These are phyloP conservation scores for Epistrophe grossulariae DNA, from an alignment of 2,888 invertebrate species.

Conservation along the genomic window DNA sequence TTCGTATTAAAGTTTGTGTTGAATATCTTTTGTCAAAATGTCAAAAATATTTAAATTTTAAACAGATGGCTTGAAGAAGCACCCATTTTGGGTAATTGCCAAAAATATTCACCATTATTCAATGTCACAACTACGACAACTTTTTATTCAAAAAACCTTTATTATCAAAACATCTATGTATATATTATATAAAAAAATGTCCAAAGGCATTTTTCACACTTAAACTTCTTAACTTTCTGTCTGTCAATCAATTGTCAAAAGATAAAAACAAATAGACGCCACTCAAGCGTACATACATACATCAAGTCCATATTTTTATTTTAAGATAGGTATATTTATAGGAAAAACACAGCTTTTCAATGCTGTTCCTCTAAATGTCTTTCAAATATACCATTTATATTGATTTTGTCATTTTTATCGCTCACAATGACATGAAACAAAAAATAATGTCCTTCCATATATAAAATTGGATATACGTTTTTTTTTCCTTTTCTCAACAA, in stretches of 20 bases:
- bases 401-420: constrained; percentile 48
- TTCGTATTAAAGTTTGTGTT: too few relatives aligned
- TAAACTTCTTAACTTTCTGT: constrained; percentile 3
- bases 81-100: constrained; percentile 7
- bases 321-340: background rate
- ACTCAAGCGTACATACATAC: background rate
- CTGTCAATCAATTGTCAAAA: constrained; percentile 36
- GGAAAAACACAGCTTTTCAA: constrained; percentile 16
- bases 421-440: constrained; percentile 40
- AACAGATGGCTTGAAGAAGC: background rate
- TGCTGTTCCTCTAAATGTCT: constrained; percentile 40
- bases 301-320: background rate
- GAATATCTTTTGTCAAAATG: background rate
- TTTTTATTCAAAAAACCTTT: background rate
- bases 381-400: constrained; percentile 59
- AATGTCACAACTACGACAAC: constrained; percentile 21
- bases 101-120: background rate
- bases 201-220: constrained; percentile 9
- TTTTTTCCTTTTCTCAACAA: constrained; percentile 20
- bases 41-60: background rate
- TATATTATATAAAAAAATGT: too few relatives aligned
- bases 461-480: constrained; percentile 21
- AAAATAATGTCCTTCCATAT: constrained; percentile 17
- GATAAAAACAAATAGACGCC: background rate
- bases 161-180: background rate